These are phyloP conservation scores for Bhutanitis thaidina DNA, from an alignment of 2,888 invertebrate species.

Conservation along the genomic window DNA sequence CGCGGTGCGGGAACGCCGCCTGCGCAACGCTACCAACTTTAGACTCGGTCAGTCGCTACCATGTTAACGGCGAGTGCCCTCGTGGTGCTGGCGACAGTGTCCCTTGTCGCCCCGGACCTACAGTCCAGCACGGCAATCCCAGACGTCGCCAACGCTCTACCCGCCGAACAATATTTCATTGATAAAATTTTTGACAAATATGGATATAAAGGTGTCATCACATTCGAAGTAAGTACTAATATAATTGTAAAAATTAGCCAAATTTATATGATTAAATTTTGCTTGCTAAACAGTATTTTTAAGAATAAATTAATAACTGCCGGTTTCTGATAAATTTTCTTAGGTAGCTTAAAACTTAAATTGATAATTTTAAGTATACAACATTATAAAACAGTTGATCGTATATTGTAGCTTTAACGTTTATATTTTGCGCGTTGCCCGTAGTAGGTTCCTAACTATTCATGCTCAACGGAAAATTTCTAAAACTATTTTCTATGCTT, in stretches of 20 bases:
- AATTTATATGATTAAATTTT: too few relatives aligned
- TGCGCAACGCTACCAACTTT: constrained; percentile 22
- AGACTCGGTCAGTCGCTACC: constrained; percentile 46
- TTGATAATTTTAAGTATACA: too few relatives aligned
- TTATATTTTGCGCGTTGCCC: constrained; percentile 1
- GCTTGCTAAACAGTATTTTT: too few relatives aligned
- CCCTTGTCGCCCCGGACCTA: constrained; percentile 30
- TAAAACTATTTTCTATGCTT: constrained; percentile 36
- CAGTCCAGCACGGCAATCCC: constrained; percentile 20
- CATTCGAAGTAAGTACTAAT: constrained; percentile 68
- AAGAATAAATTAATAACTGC: too few relatives aligned
- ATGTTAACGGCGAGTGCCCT: constrained; percentile 58
- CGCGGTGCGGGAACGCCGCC: constrained; percentile 44
- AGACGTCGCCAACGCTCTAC: constrained; percentile 46
- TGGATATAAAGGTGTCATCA: constrained; percentile 76
- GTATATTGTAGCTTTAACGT: too few relatives aligned
- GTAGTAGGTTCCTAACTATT: constrained; percentile 18
- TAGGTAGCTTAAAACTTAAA: too few relatives aligned
- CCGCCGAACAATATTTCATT: constrained; percentile 71
- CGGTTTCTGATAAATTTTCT: too few relatives aligned
- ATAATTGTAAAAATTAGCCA: neutral
- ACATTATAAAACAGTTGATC: too few relatives aligned
- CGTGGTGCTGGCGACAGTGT: constrained; percentile 50
- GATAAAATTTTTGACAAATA: constrained; percentile 79
- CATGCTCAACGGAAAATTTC: constrained; percentile 38